phyloP scores from a whole-genome alignment of 2,888 invertebrate genomes.

The Tipula vernalis region DNA sequence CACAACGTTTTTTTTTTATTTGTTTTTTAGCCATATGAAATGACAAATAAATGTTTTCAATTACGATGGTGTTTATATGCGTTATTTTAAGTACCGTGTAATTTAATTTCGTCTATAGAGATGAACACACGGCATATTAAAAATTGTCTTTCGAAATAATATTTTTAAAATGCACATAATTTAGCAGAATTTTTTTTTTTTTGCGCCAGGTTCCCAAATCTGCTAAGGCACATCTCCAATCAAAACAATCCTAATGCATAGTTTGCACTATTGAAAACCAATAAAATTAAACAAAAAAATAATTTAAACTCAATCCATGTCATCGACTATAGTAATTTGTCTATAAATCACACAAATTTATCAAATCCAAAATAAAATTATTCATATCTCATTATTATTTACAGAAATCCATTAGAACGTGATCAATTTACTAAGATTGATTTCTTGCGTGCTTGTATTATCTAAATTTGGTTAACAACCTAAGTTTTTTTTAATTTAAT shows the following conservation, averaged over 20 bases:
- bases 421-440: not conserved
- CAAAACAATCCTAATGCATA: too few relatives aligned
- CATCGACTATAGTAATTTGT: not conserved
- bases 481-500: too few relatives aligned
- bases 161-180: too few relatives aligned
- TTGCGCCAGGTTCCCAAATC: too few relatives aligned
- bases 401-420: not conserved
- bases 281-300: not conserved
- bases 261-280: not conserved
- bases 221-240: too few relatives aligned
- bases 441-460: too few relatives aligned
- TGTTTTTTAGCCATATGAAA: not conserved
- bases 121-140: too few relatives aligned
- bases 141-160: too few relatives aligned
- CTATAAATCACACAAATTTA: not conserved
- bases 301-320: not conserved
- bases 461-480: too few relatives aligned
- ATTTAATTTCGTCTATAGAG: not conserved
- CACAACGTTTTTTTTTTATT: not conserved
- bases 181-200: too few relatives aligned
- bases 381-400: not conserved
- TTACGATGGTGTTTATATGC: not conserved
- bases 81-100: not conserved
- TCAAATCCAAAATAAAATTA: not conserved
- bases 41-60: not conserved